Evolutionary conservation across 2,888 invertebrate genomes (phyloP), one percentile per base, ranked within the genome.

Genomic region (Cephus rjabovi): DNA sequence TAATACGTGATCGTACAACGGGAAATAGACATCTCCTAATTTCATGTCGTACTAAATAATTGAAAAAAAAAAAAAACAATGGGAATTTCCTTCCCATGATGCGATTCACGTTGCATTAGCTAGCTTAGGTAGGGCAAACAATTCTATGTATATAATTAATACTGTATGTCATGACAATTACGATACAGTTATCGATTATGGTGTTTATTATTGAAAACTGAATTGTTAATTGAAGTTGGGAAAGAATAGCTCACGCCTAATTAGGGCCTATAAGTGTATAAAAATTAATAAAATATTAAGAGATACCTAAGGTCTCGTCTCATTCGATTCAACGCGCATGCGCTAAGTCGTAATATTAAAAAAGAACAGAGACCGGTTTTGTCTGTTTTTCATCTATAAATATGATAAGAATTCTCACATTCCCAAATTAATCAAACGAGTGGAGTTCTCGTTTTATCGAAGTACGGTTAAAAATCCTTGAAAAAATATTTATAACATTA

Each of bases 181-280:
- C 79, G 75, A 80, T 77, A 76, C 76, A 80, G 76, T 80, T 79
- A 81, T 71, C 80, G 82, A 81, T 81, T 79, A 81, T 80, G 82
- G 77, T 81, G 83, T 87, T 87, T 82, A 86, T 77, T 82, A 85
- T 84, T 81, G 80, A 85, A 73, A 81, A 83, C 84, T 80, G 82
- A 84, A 84, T 82, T 85, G 84, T 86, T 86, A 82, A 81, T 80
- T 83, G 75, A 81, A 84, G 75, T 80, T 82, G 82, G 78, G 79
- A 84, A 76, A 81, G 83, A 81, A 82, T 85, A 86, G 84, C 84
- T 86, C 82, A 81, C 78, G 84, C 86, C 85, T 85, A 85, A 83
- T 84, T 84, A 85, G 83, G 84, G 83, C 83, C 83, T 85, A 83
- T 85, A 81, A 86, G 84, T 84, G 83, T 82, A 85, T 82, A 83